Percentiles rank a stretch among this genome's conserved stretches.
These are phyloP conservation scores for Teleiodes luculella DNA, from an alignment of 2,888 invertebrate species.

Conservation along the genomic window DNA sequence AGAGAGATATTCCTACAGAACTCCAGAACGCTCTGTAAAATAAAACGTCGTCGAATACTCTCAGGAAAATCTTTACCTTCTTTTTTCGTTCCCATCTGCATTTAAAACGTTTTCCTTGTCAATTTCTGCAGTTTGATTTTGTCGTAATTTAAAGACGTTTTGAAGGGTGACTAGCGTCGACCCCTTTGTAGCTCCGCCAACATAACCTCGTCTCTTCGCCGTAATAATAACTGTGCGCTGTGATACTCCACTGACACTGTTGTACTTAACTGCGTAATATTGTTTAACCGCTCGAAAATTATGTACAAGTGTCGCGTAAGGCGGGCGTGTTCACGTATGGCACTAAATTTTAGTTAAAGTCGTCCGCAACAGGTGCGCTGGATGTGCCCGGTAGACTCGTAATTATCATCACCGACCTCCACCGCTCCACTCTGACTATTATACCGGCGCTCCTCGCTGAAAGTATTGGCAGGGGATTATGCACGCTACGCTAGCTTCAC, in stretches of 20 bases:
- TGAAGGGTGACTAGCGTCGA: not conserved
- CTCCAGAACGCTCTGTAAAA: not conserved
- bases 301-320: conserved; percentile 62
- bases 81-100: conserved; percentile 9
- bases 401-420: conserved; percentile 58
- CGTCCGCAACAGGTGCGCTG: conserved; percentile 70
- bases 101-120: conserved; percentile 12
- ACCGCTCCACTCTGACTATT: conserved; percentile 12
- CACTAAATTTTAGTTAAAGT: conserved; percentile 73
- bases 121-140: conserved; percentile 8
- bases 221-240: not conserved
- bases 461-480: conserved; percentile 18
- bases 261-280: conserved; percentile 49
- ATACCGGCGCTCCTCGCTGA: conserved; percentile 22
- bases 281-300: conserved; percentile 66
- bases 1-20: conserved; percentile 12
- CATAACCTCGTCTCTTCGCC: not conserved
- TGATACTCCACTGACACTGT: conserved; percentile 5
- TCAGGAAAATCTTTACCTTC: not conserved
- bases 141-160: conserved; percentile 2
- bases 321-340: conserved; percentile 61
- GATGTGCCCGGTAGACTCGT: conserved; percentile 61
- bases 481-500: not conserved
- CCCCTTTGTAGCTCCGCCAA: not conserved
- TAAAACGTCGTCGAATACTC: conserved; percentile 8